Evolutionary conservation across 2,888 invertebrate genomes (phyloP), one percentile per base, ranked within the genome.

Genomic region (Lithodes maja): DNA sequence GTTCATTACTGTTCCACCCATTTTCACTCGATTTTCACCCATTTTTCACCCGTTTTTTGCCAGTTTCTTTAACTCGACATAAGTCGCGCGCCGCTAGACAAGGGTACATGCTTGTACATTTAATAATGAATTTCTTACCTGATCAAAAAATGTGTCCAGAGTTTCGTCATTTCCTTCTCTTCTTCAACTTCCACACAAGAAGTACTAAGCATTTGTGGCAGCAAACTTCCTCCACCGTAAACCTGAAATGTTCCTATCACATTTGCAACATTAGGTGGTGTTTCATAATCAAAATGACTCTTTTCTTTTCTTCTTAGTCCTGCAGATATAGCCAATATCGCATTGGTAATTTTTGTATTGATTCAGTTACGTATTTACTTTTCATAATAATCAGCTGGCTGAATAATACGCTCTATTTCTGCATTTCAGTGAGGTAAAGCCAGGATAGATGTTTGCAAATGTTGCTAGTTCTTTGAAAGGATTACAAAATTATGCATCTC

Each of bases 361-460:
- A 85, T 85, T 9, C 50, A 12, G 49, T 85, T 85, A 3, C 84
- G 53, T n/a, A 84, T 33, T 83, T 83, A 54, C n/a, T 77, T 77
- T 78, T 85, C 17, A 78, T 52, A 9, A 85, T 33, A 50, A 78
- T 85, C 49, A 75, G 9, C 68, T 85, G 85, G 50, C 85, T 85
- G 61, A 85, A 85, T 53, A 77, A 33, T 55, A 33, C 85, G 55
- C 53, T 77, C 85, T 0, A 85, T 61, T 49, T 85, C 68, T 15
- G 85, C 78, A 85, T 85, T 85, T n/a, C 74, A 85, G 78, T 85
- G 85, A 9, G 61, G 85, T 53, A 85, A 50, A 68, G 17, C 33
- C 1, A 85, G 78, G 1, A 77, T 1, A 54, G 61, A 61, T 61
- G 75, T 12, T 33, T 15, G 85, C 68, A 85, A 77, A 85, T 77